These are phyloP conservation scores for Exocentrus adspersus DNA, from an alignment of 2,888 invertebrate species.

Conservation along the genomic window DNA sequence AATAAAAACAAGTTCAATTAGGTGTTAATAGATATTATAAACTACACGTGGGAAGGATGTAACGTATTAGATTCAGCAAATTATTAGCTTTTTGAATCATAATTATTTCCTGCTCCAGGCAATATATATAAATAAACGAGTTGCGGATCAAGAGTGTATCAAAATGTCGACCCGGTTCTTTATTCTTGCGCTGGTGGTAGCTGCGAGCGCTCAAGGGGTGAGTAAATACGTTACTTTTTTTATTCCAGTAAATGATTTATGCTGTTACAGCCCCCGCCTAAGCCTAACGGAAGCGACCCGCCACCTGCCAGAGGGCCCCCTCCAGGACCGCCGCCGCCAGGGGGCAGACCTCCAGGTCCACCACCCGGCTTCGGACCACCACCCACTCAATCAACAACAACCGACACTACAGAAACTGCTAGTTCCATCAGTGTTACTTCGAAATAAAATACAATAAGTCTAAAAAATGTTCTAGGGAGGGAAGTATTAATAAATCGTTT, in stretches of 20 bases:
- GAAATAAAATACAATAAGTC: too few relatives aligned
- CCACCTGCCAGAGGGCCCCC: constrained; percentile 18
- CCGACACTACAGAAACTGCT: neutral
- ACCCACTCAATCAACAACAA: neutral
- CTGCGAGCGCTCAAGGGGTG: neutral
- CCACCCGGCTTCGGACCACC: constrained; percentile 19
- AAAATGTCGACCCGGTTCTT: neutral
- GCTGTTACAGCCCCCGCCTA: neutral
- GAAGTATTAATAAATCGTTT: too few relatives aligned
- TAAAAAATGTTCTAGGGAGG: too few relatives aligned
- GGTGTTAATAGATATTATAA: too few relatives aligned
- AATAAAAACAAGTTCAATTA: too few relatives aligned
- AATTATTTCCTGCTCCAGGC: neutral
- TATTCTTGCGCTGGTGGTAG: neutral
- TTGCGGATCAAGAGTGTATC: neutral
- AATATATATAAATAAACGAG: neutral
- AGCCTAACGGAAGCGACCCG: neutral
- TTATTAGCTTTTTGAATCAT: too few relatives aligned
- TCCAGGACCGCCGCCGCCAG: too few relatives aligned
- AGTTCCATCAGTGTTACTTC: neutral
- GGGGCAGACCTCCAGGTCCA: constrained; percentile 14
- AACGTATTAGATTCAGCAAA: too few relatives aligned
- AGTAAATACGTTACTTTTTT: neutral
- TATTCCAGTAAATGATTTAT: too few relatives aligned
- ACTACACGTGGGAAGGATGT: too few relatives aligned